Evolutionary conservation across 1,140 invertebrate species (phyloP), one percentile per base, ranked within the genome.

Genomic region (Latrodectus geometricus): DNA sequence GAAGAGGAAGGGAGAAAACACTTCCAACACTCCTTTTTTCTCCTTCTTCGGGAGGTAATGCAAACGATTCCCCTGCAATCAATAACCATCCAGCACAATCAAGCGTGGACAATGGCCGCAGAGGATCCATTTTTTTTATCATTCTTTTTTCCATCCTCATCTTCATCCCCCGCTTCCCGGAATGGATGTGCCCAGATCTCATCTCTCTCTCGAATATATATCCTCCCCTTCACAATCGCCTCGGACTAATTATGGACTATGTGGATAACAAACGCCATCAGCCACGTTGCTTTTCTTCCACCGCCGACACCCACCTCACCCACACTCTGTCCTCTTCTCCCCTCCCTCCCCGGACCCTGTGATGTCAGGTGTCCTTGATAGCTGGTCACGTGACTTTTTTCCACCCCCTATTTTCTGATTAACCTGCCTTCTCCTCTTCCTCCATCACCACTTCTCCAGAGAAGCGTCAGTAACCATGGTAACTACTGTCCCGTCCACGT

Each of bases 331-430:
- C 61, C 17, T n/a, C 76, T 23, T 70, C 35, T n/a, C 35, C 49
- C 49, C 35, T 17, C 15, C 48, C 48, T 11, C 54, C 78, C 68
- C 83, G 21, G 17, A 74, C 68, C 74, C 14, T 50, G 52, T 49
- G 68, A 86, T 86, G 83, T 86, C 83, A 86, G 83, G 83, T 86
- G 83, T 86, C 83, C 83, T 78, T 86, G 83, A 86, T 86, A 78
- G 83, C 83, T 78, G 75, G 83, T 86, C 83, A 86, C 74, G 83
- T 86, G 83, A 78, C 76, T 86, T 78, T 86, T 75, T 75, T 68
- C 72, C 54, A 65, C 73, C 82, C 82, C 80, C 82, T 84, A 76
- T 84, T 84, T 84, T 84, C 82, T 84, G 82, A 84, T 84, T 84
- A 84, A 76, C 82, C 82, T 70, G 35, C 50, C 73, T 56, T 48